phyloP scores from a whole-genome alignment of 2,888 invertebrate genomes.

The Coronaproctus castanopsis region DNA sequence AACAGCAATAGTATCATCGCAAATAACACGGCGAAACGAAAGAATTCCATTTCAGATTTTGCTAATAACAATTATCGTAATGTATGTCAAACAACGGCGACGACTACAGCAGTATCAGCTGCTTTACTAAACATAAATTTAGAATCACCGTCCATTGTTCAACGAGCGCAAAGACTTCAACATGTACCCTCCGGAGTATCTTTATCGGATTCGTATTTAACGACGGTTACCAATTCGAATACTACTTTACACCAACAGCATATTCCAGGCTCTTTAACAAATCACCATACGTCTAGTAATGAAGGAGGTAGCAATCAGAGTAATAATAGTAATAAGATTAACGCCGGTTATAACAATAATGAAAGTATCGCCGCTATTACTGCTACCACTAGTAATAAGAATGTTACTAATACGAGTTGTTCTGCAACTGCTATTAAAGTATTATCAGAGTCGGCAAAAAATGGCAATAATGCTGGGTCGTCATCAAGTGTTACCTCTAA shows the following conservation, averaged over 20 bases:
- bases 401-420: too few species aligned
- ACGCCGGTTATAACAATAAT: not conserved
- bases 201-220: not conserved
- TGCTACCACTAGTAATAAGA: not conserved
- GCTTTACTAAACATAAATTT: conserved; percentile 7
- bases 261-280: too few species aligned
- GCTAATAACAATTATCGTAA: not conserved
- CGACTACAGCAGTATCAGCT: too few species aligned
- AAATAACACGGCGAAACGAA: conserved; percentile 1
- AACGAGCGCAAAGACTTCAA: not conserved
- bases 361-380: not conserved
- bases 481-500: conserved; percentile 8
- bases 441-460: too few species aligned
- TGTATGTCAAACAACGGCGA: not conserved
- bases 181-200: too few species aligned
- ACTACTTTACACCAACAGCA: too few species aligned
- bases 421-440: too few species aligned
- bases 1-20: conserved; percentile 1
- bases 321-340: not conserved
- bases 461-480: too few species aligned
- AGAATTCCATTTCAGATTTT: not conserved
- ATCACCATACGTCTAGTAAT: too few species aligned
- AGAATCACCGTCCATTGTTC: not conserved
- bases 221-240: not conserved
- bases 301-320: not conserved